These are phyloP conservation scores for Xiphydria camelus DNA, from an alignment of 2,888 invertebrate genomes.

Conservation along the genomic window DNA sequence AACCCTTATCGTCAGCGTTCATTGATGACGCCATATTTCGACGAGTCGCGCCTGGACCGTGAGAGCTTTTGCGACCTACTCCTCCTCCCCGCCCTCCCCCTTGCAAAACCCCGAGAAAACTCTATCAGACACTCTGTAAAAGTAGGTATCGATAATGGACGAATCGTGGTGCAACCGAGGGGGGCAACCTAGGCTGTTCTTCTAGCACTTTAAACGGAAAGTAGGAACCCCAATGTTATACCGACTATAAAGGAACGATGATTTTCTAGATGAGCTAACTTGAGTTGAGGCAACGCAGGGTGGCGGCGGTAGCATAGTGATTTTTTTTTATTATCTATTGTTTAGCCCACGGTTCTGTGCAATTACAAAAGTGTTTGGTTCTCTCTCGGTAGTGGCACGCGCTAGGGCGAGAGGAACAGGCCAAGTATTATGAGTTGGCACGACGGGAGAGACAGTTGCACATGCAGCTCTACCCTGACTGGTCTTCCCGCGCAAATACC, in stretches of 20 bases:
- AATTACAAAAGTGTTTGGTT: constrained; percentile 54
- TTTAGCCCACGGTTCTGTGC: constrained; percentile 42
- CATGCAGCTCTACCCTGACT: constrained; percentile 99
- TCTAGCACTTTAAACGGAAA: constrained; percentile 68
- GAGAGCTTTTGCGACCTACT: too few relatives aligned
- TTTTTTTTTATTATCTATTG: constrained; percentile 28
- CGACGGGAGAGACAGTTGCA: constrained; percentile 98
- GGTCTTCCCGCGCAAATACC: constrained; percentile 99
- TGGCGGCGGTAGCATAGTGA: constrained; percentile 55
- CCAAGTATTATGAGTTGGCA: constrained; percentile 99
- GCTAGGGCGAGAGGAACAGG: constrained; percentile 98
- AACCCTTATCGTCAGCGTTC: too few relatives aligned
- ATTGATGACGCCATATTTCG: too few relatives aligned
- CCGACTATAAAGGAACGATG: constrained; percentile 33
- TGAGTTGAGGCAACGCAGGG: constrained; percentile 47
- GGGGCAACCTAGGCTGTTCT: constrained; percentile 68
- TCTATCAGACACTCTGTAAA: constrained; percentile 39
- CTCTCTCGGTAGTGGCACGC: constrained; percentile 92
- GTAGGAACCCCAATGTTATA: constrained; percentile 60
- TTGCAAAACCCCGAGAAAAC: constrained; percentile 11
- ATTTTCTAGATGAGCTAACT: constrained; percentile 34
- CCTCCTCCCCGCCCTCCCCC: constrained; percentile 1
- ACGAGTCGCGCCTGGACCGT: neutral
- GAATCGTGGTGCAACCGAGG: constrained; percentile 59
- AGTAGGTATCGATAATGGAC: constrained; percentile 28